Base-by-base conservation (phyloP, 2,113 vertebrate species). In the Orientallactaga bullata region DNA sequence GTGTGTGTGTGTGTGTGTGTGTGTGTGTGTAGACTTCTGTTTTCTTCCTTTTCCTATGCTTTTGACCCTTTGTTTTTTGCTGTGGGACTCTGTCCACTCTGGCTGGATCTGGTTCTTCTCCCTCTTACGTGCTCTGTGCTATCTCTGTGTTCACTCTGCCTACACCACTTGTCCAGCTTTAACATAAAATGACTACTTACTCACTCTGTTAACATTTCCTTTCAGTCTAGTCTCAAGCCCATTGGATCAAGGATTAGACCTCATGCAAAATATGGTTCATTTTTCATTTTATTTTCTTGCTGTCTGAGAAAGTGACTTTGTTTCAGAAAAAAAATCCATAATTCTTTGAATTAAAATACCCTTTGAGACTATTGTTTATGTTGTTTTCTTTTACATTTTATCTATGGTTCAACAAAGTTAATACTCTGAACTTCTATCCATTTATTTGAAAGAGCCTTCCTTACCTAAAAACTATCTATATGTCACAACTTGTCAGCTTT, bases 331-430 rank as follows among this genome's bases (percentile, higher is more conserved):
- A 39, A 88, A 86, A 79, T 37, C n/a, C 63, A 80, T 55, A 13
- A 16, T 89, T 66, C 20, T 55, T 96, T 87, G 51, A 71, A 32
- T 8, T 20, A 71, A 58, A 30, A 79, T 37, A 18, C 35, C 55
- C 39, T 91, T 87, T 66, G 30, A 88, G 10, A 18, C 32, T 91
- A 66, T 89, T 88, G 37, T 26, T 76, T 88, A 42, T 72, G 5
- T 37, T 95, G 18, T 77, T 86, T 89, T 84, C 1, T 83, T 85
- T 96, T 66, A 61, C 87, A 21, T 83, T 87, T 79, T 47, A 94
- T 26, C 4, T 85, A 24, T 72, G 32, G 51, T 85, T 11, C 28
- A 61, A 39, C 82, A 7, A 78, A 12, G 88, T 12, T 30, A 74
- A 37, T 28, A 72, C 81, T 66, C 18, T 86, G 60, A 96, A 90